Evolutionary conservation across 2,888 invertebrate species (phyloP), one percentile per base, ranked within the genome.

Genomic region (Dermolepida albohirtum): DNA sequence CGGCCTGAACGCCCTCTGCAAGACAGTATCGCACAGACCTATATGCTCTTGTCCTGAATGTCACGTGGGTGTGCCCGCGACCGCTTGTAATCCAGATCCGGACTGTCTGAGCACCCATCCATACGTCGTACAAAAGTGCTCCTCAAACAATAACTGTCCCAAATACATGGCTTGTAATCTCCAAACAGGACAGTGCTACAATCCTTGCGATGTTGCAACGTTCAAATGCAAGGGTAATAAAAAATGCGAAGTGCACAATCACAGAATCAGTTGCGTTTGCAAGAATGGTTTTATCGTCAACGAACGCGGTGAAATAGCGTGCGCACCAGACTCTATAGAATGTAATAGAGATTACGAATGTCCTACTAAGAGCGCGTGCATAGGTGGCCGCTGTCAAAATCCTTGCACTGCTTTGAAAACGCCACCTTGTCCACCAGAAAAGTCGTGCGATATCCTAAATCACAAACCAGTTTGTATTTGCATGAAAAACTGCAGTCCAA

Each of bases 41-140:
- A 90, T 92, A 78, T 96, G 96, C 83, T 91, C 93, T 68, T 96
- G 96, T 79, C 93, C 94, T 62, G 92, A 92, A 81, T 96, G 95
- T 82, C 91, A 94, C 84, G 88, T 92, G 76, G 96, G 96, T 66
- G 90, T 91, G 82, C 94, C 96, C 39, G 89, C 90, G 71, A 87
- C 90, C 41, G 89, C 89, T 74, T 96, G 96, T 82, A 88, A 87
- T 73, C 92, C 91, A 68, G 94, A 95, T 83, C 90, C 92, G 7
- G 89, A 90, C 77, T 95, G 95, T 84, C 87, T 89, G 71, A 86
- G 87, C 69, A 86, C 88, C 34, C 85, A 86, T 34, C 88, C 89
- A 71, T 81, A 85, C 64, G 87, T 87, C 44, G 80, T 81, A 62
- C 83, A 84, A 69, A 81, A 84, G 70, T 95, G 95, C 83, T 86